These are phyloP conservation scores for Hydrotaea cyrtoneurina DNA, from an alignment of 2,888 invertebrate genomes.

Conservation along the genomic window DNA sequence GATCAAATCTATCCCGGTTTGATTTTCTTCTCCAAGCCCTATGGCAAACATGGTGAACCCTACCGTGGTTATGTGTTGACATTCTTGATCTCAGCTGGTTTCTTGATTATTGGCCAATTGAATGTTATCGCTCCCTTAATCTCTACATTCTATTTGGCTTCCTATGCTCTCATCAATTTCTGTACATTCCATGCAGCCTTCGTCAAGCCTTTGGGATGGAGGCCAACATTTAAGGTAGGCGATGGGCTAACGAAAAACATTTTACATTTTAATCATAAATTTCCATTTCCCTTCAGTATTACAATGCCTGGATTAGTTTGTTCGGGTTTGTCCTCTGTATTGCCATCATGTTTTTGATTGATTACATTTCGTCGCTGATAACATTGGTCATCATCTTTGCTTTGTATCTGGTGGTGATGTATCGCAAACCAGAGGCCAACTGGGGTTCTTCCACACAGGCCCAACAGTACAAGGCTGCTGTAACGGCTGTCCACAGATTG, in stretches of 20 bases:
- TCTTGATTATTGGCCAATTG: constrained; percentile 93
- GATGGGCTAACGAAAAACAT: neutral
- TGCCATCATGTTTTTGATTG: constrained; percentile 96
- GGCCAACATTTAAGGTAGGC: constrained; percentile 91
- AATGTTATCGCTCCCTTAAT: constrained; percentile 95
- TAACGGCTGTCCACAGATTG: constrained; percentile 90
- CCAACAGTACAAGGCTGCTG: constrained; percentile 95
- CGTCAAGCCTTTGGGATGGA: constrained; percentile 93
- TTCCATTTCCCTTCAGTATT: constrained; percentile 85
- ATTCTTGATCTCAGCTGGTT: constrained; percentile 91
- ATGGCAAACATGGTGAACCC: constrained; percentile 91
- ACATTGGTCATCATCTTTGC: constrained; percentile 94
- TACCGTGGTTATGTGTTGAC: constrained; percentile 96
- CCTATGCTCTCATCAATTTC: constrained; percentile 96
- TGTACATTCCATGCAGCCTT: constrained; percentile 97
- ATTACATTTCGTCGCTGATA: constrained; percentile 95
- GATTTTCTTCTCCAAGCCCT: constrained; percentile 94
- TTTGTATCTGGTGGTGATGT: constrained; percentile 95
- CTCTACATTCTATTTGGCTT: constrained; percentile 96
- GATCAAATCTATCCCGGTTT: constrained; percentile 97
- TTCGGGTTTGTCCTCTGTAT: constrained; percentile 91
- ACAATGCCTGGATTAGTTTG: constrained; percentile 95
- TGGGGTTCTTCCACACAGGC: constrained; percentile 99
- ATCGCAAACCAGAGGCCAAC: constrained; percentile 97
- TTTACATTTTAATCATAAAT: neutral